phyloP scores from a whole-genome alignment of 1,140 invertebrate species.

The Trinorchestia longiramus region DNA sequence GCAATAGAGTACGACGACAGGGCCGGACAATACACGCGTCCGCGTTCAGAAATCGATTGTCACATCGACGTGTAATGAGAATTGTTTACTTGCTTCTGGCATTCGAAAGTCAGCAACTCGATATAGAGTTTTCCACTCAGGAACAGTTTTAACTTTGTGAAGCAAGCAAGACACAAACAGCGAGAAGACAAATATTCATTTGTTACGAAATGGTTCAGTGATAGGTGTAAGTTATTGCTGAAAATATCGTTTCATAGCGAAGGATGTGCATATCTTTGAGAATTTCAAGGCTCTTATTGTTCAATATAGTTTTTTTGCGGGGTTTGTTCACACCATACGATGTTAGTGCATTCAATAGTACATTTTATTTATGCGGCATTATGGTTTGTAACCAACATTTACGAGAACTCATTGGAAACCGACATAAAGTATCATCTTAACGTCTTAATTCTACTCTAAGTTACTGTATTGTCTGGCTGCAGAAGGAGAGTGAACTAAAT shows the following conservation, averaged over 20 bases:
- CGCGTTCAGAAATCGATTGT: too few species aligned
- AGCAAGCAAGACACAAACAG: neutral
- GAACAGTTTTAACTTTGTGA: neutral
- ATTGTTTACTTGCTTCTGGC: too few species aligned
- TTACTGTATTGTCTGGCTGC: neutral
- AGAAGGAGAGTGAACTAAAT: neutral
- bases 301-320: neutral
- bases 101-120: too few species aligned
- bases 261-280: neutral
- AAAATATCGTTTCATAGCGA: neutral
- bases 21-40: too few species aligned
- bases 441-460: neutral
- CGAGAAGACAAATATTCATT: neutral
- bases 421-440: neutral
- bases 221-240: neutral
- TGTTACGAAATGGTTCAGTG: neutral
- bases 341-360: neutral
- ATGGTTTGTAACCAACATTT: neutral
- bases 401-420: neutral
- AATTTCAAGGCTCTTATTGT: neutral
- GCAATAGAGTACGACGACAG: too few species aligned
- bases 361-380: neutral
- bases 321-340: neutral
- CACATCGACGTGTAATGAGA: too few species aligned
- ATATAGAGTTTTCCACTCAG: neutral